Conservation (phyloP, 2,888 invertebrate species). For the Luperina nickerlii region DNA sequence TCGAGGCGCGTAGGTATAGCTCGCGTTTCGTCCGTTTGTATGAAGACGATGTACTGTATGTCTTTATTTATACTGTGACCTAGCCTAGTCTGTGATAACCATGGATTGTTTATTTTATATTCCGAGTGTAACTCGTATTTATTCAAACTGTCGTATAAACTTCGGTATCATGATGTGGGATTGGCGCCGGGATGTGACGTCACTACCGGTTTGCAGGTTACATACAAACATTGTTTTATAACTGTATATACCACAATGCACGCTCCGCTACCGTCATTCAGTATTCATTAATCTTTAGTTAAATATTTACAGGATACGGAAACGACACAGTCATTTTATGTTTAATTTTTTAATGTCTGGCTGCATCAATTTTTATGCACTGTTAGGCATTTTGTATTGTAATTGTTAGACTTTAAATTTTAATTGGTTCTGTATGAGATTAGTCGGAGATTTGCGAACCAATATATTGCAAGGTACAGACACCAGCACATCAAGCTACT, state of each 20-base stretch:
- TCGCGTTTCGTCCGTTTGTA: too few relatives aligned
- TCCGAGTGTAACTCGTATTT: constrained; percentile 35
- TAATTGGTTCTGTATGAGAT: background rate
- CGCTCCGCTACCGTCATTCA: constrained; percentile 26
- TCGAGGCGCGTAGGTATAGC: too few relatives aligned
- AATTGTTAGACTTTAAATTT: background rate
- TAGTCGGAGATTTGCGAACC: background rate
- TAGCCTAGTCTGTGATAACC: background rate
- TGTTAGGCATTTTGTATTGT: background rate
- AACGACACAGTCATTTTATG: background rate
- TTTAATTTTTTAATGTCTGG: background rate
- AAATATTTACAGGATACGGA: constrained; percentile 35
- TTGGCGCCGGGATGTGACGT: constrained; percentile 36
- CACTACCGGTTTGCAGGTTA: constrained; percentile 35
- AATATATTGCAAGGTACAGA: background rate
- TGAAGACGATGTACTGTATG: too few relatives aligned
- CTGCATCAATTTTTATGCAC: background rate
- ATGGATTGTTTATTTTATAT: constrained; percentile 14
- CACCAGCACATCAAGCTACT: too few relatives aligned
- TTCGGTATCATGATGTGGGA: constrained; percentile 43
- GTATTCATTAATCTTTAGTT: constrained; percentile 48
- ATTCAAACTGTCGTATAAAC: constrained; percentile 44
- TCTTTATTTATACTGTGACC: too few relatives aligned
- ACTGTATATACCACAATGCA: constrained; percentile 27
- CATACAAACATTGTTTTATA: constrained; percentile 14